phyloP scores from a whole-genome alignment of 2,113 vertebrate species.

The Eubucco bourcierii region DNA sequence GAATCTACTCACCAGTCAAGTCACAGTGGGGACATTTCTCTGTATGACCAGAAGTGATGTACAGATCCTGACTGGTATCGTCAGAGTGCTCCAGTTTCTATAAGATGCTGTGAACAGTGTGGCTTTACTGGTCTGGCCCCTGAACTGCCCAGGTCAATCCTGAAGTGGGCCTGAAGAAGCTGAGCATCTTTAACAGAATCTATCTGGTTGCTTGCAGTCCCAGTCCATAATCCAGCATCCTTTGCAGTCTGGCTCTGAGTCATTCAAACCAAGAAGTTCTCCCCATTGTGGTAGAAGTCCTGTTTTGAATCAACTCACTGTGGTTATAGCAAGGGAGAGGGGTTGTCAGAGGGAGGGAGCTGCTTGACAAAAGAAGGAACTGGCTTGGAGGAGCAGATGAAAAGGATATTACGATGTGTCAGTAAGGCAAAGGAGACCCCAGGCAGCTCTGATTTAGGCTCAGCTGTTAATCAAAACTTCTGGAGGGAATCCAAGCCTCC shows the following conservation, averaged over 20 bases:
- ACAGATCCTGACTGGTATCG: not conserved
- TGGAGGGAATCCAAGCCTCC: constrained; percentile 48
- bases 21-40: not conserved
- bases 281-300: not conserved
- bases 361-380: not conserved
- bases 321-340: not conserved
- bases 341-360: not conserved
- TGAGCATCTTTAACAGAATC: not conserved
- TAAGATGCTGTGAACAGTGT: not conserved
- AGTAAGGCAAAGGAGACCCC: constrained; percentile 43
- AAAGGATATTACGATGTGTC: constrained; percentile 36
- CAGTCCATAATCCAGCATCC: not conserved
- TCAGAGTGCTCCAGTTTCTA: not conserved
- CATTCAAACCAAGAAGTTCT: not conserved
- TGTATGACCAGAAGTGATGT: not conserved
- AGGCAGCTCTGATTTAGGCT: constrained; percentile 45
- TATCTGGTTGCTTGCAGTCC: not conserved
- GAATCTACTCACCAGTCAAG: not conserved
- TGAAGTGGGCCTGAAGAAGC: not conserved
- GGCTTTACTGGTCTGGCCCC: not conserved
- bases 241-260: not conserved
- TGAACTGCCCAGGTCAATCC: not conserved
- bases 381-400: constrained; percentile 1
- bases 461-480: constrained; percentile 57
- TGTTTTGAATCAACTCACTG: not conserved